A percentile compares a stretch with the other conserved stretches of the same genome.
Conservation (phyloP, 92 coral and sea anemone species). For the Heliopora coerulea region DNA sequence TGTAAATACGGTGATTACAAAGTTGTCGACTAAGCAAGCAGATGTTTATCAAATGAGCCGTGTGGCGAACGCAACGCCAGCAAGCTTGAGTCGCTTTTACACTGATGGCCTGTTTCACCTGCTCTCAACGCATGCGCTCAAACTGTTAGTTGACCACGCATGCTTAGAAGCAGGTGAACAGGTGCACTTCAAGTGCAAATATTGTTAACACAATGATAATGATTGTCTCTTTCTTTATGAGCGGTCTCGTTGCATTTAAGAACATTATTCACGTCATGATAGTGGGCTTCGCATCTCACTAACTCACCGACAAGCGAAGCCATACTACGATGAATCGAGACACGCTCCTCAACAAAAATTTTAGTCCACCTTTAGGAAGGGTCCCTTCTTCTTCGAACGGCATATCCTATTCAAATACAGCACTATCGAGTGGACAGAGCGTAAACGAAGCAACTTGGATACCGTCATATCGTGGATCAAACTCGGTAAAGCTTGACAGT, state of each 20-base stretch:
- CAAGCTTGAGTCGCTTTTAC: slow-evolving; percentile 3
- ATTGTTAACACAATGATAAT: slow-evolving; percentile 99
- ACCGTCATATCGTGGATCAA: slow-evolving; percentile 99
- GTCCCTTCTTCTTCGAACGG: slow-evolving; percentile 82
- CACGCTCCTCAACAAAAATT: slow-evolving; percentile 87
- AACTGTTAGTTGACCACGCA: slow-evolving; percentile 81
- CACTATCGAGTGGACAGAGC: slow-evolving; percentile 82
- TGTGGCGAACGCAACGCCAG: slow-evolving; percentile 41
- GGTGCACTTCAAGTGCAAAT: slow-evolving; percentile 99
- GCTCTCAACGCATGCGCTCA: slow-evolving; percentile 84
- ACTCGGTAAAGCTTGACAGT: slow-evolving; percentile 84
- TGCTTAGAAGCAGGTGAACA: slow-evolving; percentile 89
- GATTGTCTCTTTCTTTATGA: slow-evolving; percentile 99
- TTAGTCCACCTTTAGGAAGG: slow-evolving; percentile 91
- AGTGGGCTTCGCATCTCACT: slow-evolving; percentile 85
- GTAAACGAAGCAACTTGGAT: slow-evolving; percentile 99
- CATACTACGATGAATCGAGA: slow-evolving; percentile 89
- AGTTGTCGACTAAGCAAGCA: slow-evolving; percentile 43
- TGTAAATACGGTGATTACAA: slow-evolving; percentile 5
- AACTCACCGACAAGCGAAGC: slow-evolving; percentile 56
- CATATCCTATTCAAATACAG: slow-evolving; percentile 89
- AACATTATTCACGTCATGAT: slow-evolving; percentile 99
- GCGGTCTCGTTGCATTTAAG: slow-evolving; percentile 99
- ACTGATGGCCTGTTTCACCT: slow-evolving; percentile 36
- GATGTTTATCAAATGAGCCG: slow-evolving; percentile 41